Percentiles rank a stretch among this genome's conserved stretches.
Evolutionary conservation across 2,888 invertebrate species (phyloP).

Genomic region (Belgica antarctica): DNA sequence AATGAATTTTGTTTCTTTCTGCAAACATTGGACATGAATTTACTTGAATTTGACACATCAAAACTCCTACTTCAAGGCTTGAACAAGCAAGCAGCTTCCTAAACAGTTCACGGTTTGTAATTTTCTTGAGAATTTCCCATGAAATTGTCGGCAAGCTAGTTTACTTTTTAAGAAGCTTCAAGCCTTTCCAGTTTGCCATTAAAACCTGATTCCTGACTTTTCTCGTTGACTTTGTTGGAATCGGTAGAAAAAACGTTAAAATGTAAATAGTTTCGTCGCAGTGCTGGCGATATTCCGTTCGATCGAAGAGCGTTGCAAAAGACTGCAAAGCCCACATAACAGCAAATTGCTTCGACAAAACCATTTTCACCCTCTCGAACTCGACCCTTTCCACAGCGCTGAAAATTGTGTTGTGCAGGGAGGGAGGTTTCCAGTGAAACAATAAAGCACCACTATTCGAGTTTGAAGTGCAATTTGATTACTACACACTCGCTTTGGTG

Average conservation of each 20-base stretch:
- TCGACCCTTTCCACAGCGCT: background rate
- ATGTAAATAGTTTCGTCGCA: background rate
- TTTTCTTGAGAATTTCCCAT: background rate
- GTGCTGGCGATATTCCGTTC: too few relatives aligned
- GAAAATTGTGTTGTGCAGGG: too few relatives aligned
- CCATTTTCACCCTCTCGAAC: background rate
- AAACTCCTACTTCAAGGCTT: too few relatives aligned
- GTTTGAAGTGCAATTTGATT: background rate
- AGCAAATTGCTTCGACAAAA: background rate
- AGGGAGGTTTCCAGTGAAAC: background rate
- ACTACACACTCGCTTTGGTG: too few relatives aligned
- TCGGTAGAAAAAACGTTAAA: background rate
- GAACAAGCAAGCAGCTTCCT: too few relatives aligned
- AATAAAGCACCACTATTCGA: background rate
- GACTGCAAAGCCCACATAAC: background rate
- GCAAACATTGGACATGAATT: too few relatives aligned
- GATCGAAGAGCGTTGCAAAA: background rate
- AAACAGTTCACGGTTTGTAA: background rate
- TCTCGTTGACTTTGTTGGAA: background rate
- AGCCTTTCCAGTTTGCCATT: background rate
- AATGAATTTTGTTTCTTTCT: too few relatives aligned
- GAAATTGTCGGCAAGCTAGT: slow-evolving; percentile 1
- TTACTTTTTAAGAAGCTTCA: background rate
- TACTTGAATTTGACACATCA: too few relatives aligned
- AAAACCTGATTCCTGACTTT: background rate